These are phyloP conservation scores for Aricia artaxerxes DNA, from an alignment of 2,888 invertebrate genomes.

Conservation along the genomic window DNA sequence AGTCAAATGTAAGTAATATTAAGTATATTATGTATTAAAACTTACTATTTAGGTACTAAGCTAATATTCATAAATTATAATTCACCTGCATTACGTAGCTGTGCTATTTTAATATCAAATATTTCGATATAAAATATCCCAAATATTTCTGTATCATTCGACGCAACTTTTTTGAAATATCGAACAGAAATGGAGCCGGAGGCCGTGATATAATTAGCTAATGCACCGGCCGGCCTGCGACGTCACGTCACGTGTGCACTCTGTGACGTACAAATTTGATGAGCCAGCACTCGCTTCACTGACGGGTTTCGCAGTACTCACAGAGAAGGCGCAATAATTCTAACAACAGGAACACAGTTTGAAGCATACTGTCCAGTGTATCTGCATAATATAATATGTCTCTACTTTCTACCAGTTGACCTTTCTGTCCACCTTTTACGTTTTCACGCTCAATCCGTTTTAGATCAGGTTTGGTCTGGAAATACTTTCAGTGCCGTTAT, in stretches of 20 bases:
- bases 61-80: neutral
- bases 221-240: neutral
- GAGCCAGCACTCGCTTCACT: neutral
- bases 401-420: neutral
- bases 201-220: neutral
- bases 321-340: neutral
- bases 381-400: neutral
- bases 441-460: too few species aligned
- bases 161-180: neutral
- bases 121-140: constrained; percentile 5
- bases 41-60: neutral
- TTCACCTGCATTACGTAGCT: neutral
- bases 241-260: constrained; percentile 10
- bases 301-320: neutral
- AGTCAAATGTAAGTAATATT: too few species aligned
- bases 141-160: neutral
- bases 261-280: constrained; percentile 1
- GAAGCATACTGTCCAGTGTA: too few species aligned
- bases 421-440: too few species aligned
- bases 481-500: too few species aligned
- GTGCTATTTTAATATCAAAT: neutral
- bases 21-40: neutral
- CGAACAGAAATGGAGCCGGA: neutral
- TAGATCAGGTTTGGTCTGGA: too few species aligned
- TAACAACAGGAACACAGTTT: neutral